Base-by-base conservation (phyloP, 2,797 vertebrate species). In the Moxostoma hubbsi region DNA sequence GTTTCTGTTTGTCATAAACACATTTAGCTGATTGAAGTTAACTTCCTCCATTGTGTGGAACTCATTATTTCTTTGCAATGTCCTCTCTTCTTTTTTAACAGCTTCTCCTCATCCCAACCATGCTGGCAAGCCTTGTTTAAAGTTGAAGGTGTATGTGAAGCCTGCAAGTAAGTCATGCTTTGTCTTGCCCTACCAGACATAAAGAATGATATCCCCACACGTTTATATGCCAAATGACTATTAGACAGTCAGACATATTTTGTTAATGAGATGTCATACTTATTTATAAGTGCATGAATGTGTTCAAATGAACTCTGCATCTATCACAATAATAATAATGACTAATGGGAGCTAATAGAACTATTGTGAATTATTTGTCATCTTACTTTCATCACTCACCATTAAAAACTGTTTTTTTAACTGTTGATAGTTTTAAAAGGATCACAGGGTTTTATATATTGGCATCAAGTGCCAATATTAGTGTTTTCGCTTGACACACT, bases 71-170 rank as follows among this genome's bases (percentile, higher is more conserved):
- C 84, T 85, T 83, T 79, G 71, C 85, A 53, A 50, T 54, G 70
- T 61, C 57, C 24, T 43, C 49, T 82, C 50, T 73, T 83, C 70
- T 77, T 82, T 84, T 84, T 83, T 62, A 79, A 76, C 71, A 94
- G 93, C 93, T 16, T 93, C 93, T 89, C 93, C 93, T 88, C 93
- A 94, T 81, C 92, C 93, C n/a, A 94, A 94, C 89, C 93, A 94
- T 54, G 92, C 92, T 89, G 93, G 93, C 68, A 91, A 92, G 85
- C 90, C 92, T 58, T 94, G 93, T 92, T 90, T 94, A 89, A 94
- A 94, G 90, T 89, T 94, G 88, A 94, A 94, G 90, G 93, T 94
- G 87, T 94, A 93, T 79, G 93, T 94, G 83, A 93, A 93, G 92
- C 93, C 93, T 88, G 91, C 93, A 90, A 92, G 93, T 94, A 90